Evolutionary conservation across 2,113 vertebrate species (phyloP).

Genomic region (Lepus americanus): DNA sequence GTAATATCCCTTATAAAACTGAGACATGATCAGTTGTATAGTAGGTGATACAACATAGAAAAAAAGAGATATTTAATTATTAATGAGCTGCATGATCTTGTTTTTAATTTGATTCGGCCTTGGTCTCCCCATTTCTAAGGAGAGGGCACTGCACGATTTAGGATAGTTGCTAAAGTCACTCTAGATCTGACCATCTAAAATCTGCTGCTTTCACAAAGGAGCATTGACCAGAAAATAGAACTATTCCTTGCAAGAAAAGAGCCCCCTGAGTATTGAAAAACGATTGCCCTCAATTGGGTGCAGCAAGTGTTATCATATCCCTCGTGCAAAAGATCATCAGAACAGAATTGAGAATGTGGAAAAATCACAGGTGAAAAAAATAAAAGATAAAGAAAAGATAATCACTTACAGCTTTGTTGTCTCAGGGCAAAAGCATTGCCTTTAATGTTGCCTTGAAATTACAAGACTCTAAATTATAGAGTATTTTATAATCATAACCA

Average conservation of each 20-base stretch:
- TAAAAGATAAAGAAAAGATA: not conserved
- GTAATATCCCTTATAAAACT: not conserved
- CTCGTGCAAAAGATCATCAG: not conserved
- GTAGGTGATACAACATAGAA: not conserved
- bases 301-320: not conserved
- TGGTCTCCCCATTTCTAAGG: not conserved
- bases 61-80: not conserved
- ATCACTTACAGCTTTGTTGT: not conserved
- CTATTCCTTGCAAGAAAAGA: not conserved
- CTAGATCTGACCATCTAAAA: not conserved
- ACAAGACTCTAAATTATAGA: slow-evolving; percentile 5
- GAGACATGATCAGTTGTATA: not conserved
- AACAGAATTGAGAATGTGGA: not conserved
- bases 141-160: rapidly evolving
- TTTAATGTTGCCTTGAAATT: slow-evolving; percentile 23
- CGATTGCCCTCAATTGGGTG: not conserved
- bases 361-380: not conserved
- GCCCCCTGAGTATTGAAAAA: not conserved
- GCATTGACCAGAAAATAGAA: not conserved
- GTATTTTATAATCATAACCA: not conserved
- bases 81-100: not conserved
- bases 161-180: not conserved
- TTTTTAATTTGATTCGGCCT: not conserved
- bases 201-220: not conserved
- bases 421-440: not conserved